Evolutionary conservation across 2,797 vertebrate genomes (phyloP).

Genomic region (Serranus cabrilla): DNA sequence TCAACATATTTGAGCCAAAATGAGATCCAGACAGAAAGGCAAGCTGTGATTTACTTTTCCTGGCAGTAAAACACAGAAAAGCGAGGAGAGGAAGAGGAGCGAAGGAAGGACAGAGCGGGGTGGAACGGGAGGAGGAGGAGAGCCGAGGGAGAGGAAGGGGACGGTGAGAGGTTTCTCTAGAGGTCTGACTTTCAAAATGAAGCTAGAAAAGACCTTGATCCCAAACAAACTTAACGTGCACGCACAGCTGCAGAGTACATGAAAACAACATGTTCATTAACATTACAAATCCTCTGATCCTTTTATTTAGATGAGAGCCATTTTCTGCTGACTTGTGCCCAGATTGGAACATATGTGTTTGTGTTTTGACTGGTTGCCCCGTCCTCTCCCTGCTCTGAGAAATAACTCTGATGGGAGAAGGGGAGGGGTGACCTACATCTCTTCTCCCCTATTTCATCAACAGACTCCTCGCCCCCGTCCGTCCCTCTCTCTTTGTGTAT

Average conservation of each 20-base stretch:
- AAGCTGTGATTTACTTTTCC: slow-evolving; percentile 83
- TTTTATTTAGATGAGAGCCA: slow-evolving; percentile 8
- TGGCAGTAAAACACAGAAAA: slow-evolving; percentile 77
- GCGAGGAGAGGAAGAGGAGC: slow-evolving; percentile 42
- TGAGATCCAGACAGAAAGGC: slow-evolving; percentile 78
- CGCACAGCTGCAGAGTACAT: slow-evolving; percentile 1
- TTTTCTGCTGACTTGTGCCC: slow-evolving; percentile 9
- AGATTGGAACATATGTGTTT: slow-evolving; percentile 48
- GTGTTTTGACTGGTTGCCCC: slow-evolving; percentile 35
- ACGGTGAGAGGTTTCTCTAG: slow-evolving; percentile 49
- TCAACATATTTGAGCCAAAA: slow-evolving; percentile 69
- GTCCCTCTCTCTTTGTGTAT: slow-evolving; percentile 21
- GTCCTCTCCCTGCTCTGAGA: slow-evolving; percentile 20
- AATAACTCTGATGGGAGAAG: slow-evolving; percentile 35
- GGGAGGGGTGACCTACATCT: slow-evolving; percentile 72
- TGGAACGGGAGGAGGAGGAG: slow-evolving; percentile 37
- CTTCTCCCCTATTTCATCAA: slow-evolving; percentile 26
- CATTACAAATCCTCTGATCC: slow-evolving; percentile 23
- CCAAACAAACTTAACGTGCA: not conserved
- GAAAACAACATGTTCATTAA: slow-evolving; percentile 35
- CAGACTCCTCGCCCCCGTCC: slow-evolving; percentile 9
- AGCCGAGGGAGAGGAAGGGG: slow-evolving; percentile 60
- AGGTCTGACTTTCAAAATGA: slow-evolving; percentile 23
- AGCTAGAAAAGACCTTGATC: slow-evolving; percentile 20
- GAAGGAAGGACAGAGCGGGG: slow-evolving; percentile 51